These are phyloP conservation scores for Amblyteles armatorius DNA, from an alignment of 2,888 invertebrate species.

Conservation along the genomic window DNA sequence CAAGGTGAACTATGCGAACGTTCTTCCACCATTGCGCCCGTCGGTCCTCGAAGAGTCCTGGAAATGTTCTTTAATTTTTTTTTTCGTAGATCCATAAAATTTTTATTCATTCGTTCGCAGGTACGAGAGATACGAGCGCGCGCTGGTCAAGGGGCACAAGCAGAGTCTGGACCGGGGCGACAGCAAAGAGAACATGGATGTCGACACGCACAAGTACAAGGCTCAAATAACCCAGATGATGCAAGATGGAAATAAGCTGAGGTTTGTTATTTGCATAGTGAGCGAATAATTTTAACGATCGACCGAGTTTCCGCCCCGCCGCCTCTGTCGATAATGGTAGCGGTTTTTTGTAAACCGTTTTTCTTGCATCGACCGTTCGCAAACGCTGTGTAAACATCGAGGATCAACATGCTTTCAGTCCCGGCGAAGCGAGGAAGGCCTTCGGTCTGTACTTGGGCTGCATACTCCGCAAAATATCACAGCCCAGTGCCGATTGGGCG, in stretches of 20 bases:
- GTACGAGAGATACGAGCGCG: slow-evolving; percentile 87
- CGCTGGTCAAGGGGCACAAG: slow-evolving; percentile 85
- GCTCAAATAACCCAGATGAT: slow-evolving; percentile 87
- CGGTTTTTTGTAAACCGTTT: slow-evolving; percentile 46
- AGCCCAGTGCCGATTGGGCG: slow-evolving; percentile 83
- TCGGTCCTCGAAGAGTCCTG: neutral
- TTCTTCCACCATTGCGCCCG: neutral
- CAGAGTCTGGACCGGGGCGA: slow-evolving; percentile 82
- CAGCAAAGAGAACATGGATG: slow-evolving; percentile 82
- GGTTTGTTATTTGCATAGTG: slow-evolving; percentile 85
- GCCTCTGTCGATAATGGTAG: neutral
- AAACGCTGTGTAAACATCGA: slow-evolving; percentile 3
- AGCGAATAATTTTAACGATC: slow-evolving; percentile 26
- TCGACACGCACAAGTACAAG: slow-evolving; percentile 86
- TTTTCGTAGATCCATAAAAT: neutral
- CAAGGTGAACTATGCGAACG: slow-evolving; percentile 77
- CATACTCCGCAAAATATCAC: slow-evolving; percentile 89
- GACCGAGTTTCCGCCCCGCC: neutral
- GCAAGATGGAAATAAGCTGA: slow-evolving; percentile 88
- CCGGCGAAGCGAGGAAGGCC: slow-evolving; percentile 90
- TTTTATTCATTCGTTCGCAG: slow-evolving; percentile 76
- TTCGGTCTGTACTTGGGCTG: slow-evolving; percentile 92
- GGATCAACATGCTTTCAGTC: slow-evolving; percentile 73
- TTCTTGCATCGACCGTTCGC: slow-evolving; percentile 64
- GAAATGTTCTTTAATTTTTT: neutral